Base-by-base conservation (phyloP, 2,888 invertebrate species). In the Agelastica alni region DNA sequence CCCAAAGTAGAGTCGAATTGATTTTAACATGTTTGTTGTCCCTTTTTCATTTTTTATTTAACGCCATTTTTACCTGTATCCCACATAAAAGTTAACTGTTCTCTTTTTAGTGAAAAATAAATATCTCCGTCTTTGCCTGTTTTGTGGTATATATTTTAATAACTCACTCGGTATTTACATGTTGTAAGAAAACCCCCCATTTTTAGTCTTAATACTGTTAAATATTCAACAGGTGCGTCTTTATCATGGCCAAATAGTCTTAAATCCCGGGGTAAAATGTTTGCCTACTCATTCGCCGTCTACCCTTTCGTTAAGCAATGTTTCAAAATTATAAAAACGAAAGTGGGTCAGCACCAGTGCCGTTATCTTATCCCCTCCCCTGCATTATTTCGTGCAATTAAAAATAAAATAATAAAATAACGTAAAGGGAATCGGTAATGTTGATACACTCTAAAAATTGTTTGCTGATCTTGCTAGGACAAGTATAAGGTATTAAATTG, bases 201-300 rank as follows among this genome's bases (percentile, higher is more conserved):
- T 39, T 17, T 12, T 12, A 10, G 18, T 39, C 20, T 18, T 39
- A 20, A 39, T 17, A 20, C 37, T 39, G 37, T 46, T 46, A 34
- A 46, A 46, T 46, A 46, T 32, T 46, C 46, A 46, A 46, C 46
- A 46, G 46, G 46, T 46, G 46, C 34, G 34, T 46, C 32, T 46
- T 46, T 34, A 46, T 46, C 26, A 22, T 22, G 9, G 17, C 17
- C 43, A 30, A 43, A 43, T 16, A 46, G 34, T 34, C 46, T 46
- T 20, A 22, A 46, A 34, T 34, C 46, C 46, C 17, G 22, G 36
- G 46, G 46, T 46, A 31, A 34, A 46, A 36, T 46, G 46, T 46
- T 46, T 46, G 26, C 37, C 17, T 37, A 47, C 37, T 20, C 10
- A 12, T 20, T 39, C 20, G 34, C 10, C 10, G 17, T 47, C 31